phyloP scores from a whole-genome alignment of 2,888 invertebrate species.

The Eupithecia subfuscata region DNA sequence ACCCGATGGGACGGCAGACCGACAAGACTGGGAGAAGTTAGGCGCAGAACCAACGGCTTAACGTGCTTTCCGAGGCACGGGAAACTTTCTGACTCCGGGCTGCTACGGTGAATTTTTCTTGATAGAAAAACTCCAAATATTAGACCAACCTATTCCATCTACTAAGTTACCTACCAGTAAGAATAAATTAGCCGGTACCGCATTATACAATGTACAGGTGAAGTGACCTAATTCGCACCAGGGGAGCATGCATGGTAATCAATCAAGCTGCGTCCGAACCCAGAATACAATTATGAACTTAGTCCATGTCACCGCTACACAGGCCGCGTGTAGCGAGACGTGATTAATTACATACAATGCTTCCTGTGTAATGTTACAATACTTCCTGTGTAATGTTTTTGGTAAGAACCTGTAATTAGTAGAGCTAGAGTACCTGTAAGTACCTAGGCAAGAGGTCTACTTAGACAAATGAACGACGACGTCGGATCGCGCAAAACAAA shows the following conservation, averaged over 20 bases:
- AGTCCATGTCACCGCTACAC: conserved; percentile 71
- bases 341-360: conserved; percentile 69
- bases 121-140: too few relatives aligned
- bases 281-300: conserved; percentile 83
- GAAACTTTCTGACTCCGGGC: too few relatives aligned
- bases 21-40: too few relatives aligned
- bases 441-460: background rate
- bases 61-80: too few relatives aligned
- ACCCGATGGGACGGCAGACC: too few relatives aligned
- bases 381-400: background rate
- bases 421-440: background rate
- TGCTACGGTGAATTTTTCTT: too few relatives aligned
- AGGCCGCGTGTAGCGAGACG: conserved; percentile 58
- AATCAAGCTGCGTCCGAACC: conserved; percentile 79
- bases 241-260: conserved; percentile 67
- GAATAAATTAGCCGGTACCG: background rate
- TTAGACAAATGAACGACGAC: too few relatives aligned
- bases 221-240: conserved; percentile 63
- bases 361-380: background rate
- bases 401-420: background rate
- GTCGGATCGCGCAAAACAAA: too few relatives aligned
- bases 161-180: background rate
- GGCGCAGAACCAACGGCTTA: too few relatives aligned
- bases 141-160: background rate
- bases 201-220: conserved; percentile 56